Base-by-base conservation (phyloP, 2,797 vertebrate genomes). In the Gymnothorax reevesii region DNA sequence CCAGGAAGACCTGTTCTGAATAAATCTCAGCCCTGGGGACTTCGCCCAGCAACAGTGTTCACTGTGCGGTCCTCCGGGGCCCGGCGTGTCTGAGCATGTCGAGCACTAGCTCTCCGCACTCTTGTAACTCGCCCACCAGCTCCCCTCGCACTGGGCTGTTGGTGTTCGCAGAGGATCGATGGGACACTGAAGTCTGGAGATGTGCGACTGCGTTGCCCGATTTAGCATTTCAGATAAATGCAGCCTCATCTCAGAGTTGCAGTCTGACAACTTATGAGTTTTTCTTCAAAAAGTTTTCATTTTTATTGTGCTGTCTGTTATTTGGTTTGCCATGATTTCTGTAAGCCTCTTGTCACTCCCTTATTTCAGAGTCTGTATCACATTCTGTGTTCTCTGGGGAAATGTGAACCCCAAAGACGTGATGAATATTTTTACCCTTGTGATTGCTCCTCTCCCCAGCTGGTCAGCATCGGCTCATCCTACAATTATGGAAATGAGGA, bases 401-500 rank as follows among this genome's bases (percentile, higher is more conserved):
- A 66, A 55, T 71, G 79, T 52, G 79, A 64, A 64, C 79, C 60
- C 85, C 60, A n/a, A 57, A 69, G n/a, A 80, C 57, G 62, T 83
- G 85, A 69, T 79, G 69, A 64, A 89, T 86, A 82, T 1, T 42
- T 90, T 25, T 93, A 86, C 90, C 88, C 83, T 49, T 20, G 17
- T 83, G 3, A 49, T 17, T 57, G 20, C 49, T 27, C 13, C 52
- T 82, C 64, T 59, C 15, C 83, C 83, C 89, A 99, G 98, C 93
- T 99, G 92, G 98, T 99, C 95, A 99, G 97, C 94, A 99, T 99
- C 55, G 99, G 98, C 91, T 99, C 99, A 85, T 99, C 99, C 88
- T 99, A 99, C 94, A 99, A 98, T 94, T 99, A 99, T 42, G 98
- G 98, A 90, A 99, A 97, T 54, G 98, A 99, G 93, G 98, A 99